Evolutionary conservation across 2,888 invertebrate species (phyloP).

Genomic region (Erebia ligea): DNA sequence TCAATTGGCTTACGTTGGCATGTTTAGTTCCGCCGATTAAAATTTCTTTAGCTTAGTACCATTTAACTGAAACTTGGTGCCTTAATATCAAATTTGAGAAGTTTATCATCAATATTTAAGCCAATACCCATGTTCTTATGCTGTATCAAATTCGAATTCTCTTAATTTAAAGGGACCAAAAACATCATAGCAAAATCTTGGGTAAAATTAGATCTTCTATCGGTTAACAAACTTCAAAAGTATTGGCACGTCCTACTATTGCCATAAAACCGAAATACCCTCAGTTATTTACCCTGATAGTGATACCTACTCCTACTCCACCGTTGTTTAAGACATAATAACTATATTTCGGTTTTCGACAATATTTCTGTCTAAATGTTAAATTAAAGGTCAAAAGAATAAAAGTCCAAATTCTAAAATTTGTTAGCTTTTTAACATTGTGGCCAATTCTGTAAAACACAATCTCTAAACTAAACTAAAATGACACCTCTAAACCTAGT

Average conservation of each 20-base stretch:
- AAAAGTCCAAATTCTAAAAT: too few relatives aligned
- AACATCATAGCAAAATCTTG: neutral
- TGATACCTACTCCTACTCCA: neutral
- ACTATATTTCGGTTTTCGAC: neutral
- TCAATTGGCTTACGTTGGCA: too few relatives aligned
- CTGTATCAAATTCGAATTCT: neutral
- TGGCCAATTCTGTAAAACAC: too few relatives aligned
- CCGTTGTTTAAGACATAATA: neutral
- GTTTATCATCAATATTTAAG: neutral
- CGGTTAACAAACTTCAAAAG: neutral
- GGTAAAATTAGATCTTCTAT: neutral
- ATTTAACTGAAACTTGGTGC: too few relatives aligned
- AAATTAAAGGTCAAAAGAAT: too few relatives aligned
- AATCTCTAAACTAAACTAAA: too few relatives aligned
- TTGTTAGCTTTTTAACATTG: too few relatives aligned
- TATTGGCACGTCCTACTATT: neutral
- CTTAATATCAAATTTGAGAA: too few relatives aligned
- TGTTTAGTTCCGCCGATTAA: neutral
- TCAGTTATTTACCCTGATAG: constrained; percentile 14
- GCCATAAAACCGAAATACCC: neutral
- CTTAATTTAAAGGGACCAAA: neutral
- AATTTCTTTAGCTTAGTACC: too few relatives aligned
- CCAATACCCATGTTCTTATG: neutral
- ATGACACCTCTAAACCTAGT: too few relatives aligned
- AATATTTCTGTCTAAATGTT: too few relatives aligned